Conservation (phyloP, 2,797 vertebrate genomes). For the Martes flavigula region DNA sequence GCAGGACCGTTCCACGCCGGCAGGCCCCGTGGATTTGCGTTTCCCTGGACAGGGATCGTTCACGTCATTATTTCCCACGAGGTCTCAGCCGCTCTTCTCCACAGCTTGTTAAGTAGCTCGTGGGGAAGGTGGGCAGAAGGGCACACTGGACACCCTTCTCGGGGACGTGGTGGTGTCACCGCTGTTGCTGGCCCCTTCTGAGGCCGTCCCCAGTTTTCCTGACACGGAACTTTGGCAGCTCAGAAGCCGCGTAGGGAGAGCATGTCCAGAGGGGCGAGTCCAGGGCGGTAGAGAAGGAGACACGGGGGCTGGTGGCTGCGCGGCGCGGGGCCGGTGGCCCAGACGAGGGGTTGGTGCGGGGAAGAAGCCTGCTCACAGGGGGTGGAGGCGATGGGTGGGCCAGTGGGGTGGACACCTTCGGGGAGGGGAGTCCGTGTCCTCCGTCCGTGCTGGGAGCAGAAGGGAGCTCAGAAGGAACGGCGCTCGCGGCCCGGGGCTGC, state of each 20-base stretch:
- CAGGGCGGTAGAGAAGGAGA: too few relatives aligned
- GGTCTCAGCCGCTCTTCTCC: neutral
- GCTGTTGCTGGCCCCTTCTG: neutral
- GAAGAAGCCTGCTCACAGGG: neutral
- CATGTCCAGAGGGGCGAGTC: neutral
- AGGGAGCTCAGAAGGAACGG: neutral
- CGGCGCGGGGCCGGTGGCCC: fast-evolving
- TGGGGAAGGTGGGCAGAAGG: neutral
- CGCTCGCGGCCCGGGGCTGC: neutral
- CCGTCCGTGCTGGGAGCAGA: neutral
- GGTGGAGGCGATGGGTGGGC: fast-evolving
- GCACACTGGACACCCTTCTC: fast-evolving
- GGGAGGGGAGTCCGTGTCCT: neutral
- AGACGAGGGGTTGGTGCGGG: fast-evolving
- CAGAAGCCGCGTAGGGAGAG: neutral
- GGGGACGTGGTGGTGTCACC: neutral
- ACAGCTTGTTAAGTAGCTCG: neutral
- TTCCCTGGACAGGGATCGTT: fast-evolving
- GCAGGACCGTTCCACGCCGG: too few relatives aligned
- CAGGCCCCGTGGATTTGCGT: neutral
- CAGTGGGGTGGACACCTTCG: too few relatives aligned
- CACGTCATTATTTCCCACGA: neutral
- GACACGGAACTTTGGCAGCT: fast-evolving
- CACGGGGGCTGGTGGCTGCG: fast-evolving
- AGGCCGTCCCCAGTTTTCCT: neutral